Conservation (phyloP, 2,888 invertebrate species). For the Elegia similella region DNA sequence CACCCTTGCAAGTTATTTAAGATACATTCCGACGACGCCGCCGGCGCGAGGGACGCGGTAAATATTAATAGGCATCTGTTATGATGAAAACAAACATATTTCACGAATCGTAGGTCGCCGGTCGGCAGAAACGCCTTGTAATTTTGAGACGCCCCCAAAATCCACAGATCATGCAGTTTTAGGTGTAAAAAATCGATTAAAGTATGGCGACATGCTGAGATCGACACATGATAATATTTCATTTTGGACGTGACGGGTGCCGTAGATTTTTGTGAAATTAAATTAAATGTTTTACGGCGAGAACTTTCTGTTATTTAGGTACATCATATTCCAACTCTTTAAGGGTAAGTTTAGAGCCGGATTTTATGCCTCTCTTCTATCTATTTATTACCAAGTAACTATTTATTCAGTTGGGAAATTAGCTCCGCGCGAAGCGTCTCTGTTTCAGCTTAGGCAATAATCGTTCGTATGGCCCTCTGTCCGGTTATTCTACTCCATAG, state of each 20-base stretch:
- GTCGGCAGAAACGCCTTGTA: constrained; percentile 76
- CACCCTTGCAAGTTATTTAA: constrained; percentile 69
- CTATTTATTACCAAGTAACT: neutral
- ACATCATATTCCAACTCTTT: too few relatives aligned
- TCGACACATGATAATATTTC: constrained; percentile 79
- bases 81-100: constrained; percentile 76
- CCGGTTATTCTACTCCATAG: too few relatives aligned
- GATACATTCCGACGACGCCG: constrained; percentile 58
- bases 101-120: constrained; percentile 55
- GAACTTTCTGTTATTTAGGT: constrained; percentile 65
- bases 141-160: constrained; percentile 71
- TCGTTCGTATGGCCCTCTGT: too few relatives aligned
- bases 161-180: constrained; percentile 75
- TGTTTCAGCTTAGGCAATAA: too few relatives aligned
- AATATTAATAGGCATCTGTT: constrained; percentile 63
- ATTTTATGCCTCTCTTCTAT: neutral
- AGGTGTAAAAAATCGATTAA: constrained; percentile 82
- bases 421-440: too few relatives aligned
- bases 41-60: constrained; percentile 49
- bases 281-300: constrained; percentile 71
- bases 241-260: constrained; percentile 63
- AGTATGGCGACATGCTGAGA: constrained; percentile 78
- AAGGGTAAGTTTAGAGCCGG: constrained; percentile 35
- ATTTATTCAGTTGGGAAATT: constrained; percentile 34
- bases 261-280: constrained; percentile 74